Evolutionary conservation across 2,888 invertebrate genomes (phyloP), one percentile per base, ranked within the genome.

Genomic region (Sialis fuliginosa): DNA sequence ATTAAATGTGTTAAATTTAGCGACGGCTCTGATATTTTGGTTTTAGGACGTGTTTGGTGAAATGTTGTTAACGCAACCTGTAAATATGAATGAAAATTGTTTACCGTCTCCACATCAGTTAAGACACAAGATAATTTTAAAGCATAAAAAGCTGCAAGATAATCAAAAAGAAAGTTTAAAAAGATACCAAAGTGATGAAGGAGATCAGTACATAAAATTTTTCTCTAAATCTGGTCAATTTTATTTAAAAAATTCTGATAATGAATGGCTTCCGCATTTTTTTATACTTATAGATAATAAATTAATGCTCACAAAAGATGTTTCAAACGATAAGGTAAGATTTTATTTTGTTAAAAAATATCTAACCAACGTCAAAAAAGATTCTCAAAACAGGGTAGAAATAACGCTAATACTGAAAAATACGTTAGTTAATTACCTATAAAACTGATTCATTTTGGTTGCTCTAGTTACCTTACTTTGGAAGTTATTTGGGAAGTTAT

Each of bases 121-220:
- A 31, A 75, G 79, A 33, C 67, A 79, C 39, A 83, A 79, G 63
- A 84, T 91, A 43, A 74, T 91, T 48, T 61, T 91, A 4, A 91
- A 95, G 64, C 93, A 95, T 60, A 93, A 93, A 59, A 95, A 95
- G 60, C 68, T 95, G 9, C 91, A 92, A 0, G 91, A 92, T 53
- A 90, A 87, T 3, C 84, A 79, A 40, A 87, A 88, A 49, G 86
- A 85, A 57, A 74, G 69, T 52, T 74, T 81, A 54, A 54, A 71
- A 50, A 54, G 74, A 51, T 66, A 68, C 48, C 67, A 65, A 43
- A 80, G 78, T 55, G 76, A 79, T 60, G 75, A 72, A 4, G 72
- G 69, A 48, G 89, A 89, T 54, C 70, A 84, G 62, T 87, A 88
- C 60, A 64, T 87, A 41, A 70, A 88, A 44, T 87, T 82, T 60